Percentiles rank a stretch among this genome's conserved stretches.
These are phyloP conservation scores for Chloroceryle amazona DNA, from an alignment of 2,797 vertebrate genomes.

Conservation along the genomic window DNA sequence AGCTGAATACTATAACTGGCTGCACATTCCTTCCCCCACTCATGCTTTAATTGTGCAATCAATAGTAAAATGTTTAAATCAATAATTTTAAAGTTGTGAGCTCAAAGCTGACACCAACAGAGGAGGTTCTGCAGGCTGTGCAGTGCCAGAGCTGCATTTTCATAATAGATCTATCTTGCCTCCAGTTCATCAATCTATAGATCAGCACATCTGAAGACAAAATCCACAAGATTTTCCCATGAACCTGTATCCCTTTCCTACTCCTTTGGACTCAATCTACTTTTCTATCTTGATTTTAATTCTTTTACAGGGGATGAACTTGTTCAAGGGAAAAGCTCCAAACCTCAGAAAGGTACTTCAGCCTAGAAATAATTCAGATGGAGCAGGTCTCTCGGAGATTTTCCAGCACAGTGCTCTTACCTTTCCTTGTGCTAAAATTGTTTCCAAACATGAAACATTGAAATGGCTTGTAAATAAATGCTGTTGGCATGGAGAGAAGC, in stretches of 20 bases:
- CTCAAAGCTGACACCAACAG: not conserved
- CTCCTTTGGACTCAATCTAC: not conserved
- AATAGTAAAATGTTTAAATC: slow-evolving; percentile 28
- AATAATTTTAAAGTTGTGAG: slow-evolving; percentile 23
- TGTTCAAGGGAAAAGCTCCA: not conserved
- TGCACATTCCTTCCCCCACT: not conserved
- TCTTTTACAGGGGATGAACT: not conserved
- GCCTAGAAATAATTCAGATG: not conserved
- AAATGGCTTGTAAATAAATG: not conserved
- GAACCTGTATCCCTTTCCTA: not conserved
- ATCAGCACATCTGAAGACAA: not conserved
- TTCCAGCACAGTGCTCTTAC: not conserved
- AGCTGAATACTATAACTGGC: not conserved
- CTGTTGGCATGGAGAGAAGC: not conserved
- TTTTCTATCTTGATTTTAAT: not conserved
- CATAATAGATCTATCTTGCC: not conserved
- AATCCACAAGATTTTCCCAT: slow-evolving; percentile 14
- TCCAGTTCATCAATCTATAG: not conserved
- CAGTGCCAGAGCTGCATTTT: not conserved
- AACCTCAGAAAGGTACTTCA: not conserved
- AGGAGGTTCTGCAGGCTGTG: not conserved
- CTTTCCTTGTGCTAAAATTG: not conserved
- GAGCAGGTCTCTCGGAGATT: not conserved
- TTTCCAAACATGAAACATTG: not conserved
- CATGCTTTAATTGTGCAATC: not conserved